Base-by-base conservation (phyloP, 2,888 invertebrate species). In the Phengaris alcon region DNA sequence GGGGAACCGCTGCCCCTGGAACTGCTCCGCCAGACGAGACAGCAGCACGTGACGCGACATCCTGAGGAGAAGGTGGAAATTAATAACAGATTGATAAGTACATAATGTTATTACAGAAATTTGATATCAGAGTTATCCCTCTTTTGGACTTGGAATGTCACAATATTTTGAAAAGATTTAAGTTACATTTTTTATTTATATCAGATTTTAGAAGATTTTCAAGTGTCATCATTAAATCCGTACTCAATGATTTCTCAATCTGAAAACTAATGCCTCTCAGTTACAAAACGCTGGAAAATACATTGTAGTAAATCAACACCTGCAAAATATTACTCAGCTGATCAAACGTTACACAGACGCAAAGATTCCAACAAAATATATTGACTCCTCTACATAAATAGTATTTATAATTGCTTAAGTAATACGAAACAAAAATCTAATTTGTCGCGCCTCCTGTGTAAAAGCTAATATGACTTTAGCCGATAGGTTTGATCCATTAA, bases 1-100 rank as follows among this genome's bases (percentile, higher is more conserved):
- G 0, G 90, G 90, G 78, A 82, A 91, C 68, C 90, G 87, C 80
- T 89, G 91, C 72, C 86, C 86, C 57, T 88, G 89, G 83, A 93
- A 93, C 87, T 92, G 92, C 86, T 93, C 93, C 77, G 91, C 92
- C 83, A 93, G 84, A 73, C 93, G 89, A 35, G 92, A 92, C 75
- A 93, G 85, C 59, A 93, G 87, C 80, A 91, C 89, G 86, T 93
- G 91, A 52, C 93, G 89, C 13, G 93, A 93, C 93, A 93, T 93
- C 82, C 90, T 91, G 70, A 15, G 76, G 73, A 57, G 68, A 76
- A 69, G 48, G 54, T n/a, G 35, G 12, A 51, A 3, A 68, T 68
- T 35, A 35, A 6, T 10, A 22, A 22, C 15, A 15, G 15, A 10
- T 59, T 22, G 3, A 13, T 15, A 3, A 57, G 2, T 15, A 35